Conservation (phyloP, 1,140 invertebrate genomes). For the Leptinotarsa defecta region DNA sequence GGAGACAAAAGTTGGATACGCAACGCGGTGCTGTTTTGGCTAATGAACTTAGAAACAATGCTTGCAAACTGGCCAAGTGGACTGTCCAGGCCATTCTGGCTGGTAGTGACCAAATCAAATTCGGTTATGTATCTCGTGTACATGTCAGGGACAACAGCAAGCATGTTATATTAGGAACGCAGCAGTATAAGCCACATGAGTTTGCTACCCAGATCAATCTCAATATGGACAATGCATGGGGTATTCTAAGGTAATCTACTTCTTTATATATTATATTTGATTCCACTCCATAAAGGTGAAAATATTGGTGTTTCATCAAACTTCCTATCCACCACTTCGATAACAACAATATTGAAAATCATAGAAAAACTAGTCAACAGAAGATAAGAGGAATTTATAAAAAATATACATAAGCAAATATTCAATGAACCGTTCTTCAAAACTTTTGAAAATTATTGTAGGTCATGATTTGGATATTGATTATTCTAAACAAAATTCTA, state of each 20-base stretch:
- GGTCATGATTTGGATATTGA: too few relatives aligned
- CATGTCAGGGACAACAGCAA: constrained; percentile 93
- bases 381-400: too few relatives aligned
- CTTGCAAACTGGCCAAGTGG: constrained; percentile 99
- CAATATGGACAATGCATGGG: constrained; percentile 99
- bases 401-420: too few relatives aligned
- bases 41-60: constrained; percentile 97
- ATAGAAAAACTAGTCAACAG: too few relatives aligned
- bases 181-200: constrained; percentile 98
- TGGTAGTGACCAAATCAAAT: constrained; percentile 97
- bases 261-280: too few relatives aligned
- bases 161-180: constrained; percentile 96
- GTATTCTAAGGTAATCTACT: constrained; percentile 75
- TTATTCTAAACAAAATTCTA: too few relatives aligned
- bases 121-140: constrained; percentile 96
- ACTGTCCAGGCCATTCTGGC: constrained; percentile 95
- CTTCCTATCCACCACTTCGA: too few relatives aligned
- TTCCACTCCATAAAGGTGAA: too few relatives aligned
- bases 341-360: too few relatives aligned
- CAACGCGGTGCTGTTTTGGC: constrained; percentile 97
- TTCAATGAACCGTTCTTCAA: too few relatives aligned
- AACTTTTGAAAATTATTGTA: too few relatives aligned
- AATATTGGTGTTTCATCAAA: too few relatives aligned
- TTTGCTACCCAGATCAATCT: constrained; percentile 99
- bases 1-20: constrained; percentile 96